These are phyloP conservation scores for Petromus typicus DNA, from an alignment of 2,113 vertebrate genomes.

Conservation along the genomic window DNA sequence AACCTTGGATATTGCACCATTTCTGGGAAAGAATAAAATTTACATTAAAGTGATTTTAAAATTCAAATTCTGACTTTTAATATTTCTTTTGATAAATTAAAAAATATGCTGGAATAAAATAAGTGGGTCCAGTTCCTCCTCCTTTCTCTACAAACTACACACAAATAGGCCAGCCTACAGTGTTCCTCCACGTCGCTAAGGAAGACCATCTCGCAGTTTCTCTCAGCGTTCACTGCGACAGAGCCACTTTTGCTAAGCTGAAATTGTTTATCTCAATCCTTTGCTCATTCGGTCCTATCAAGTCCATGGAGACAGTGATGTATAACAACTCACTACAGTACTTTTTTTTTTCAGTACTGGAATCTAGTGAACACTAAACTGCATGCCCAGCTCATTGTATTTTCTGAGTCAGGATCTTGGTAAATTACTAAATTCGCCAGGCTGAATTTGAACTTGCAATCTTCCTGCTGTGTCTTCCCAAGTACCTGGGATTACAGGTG, in stretches of 20 bases:
- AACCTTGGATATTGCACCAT: neutral
- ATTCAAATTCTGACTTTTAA: slow-evolving; percentile 50
- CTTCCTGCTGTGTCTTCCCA: neutral
- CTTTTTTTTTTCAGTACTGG: neutral
- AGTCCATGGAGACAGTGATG: neutral
- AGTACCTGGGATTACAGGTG: neutral
- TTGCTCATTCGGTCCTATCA: neutral
- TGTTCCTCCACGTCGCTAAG: neutral
- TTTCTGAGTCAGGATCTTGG: neutral
- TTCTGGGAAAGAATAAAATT: neutral
- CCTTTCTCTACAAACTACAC: neutral
- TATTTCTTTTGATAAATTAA: slow-evolving; percentile 1
- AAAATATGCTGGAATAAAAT: neutral
- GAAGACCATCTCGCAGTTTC: neutral
- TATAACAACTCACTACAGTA: neutral
- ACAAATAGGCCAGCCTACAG: neutral
- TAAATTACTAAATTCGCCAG: neutral
- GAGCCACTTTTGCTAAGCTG: neutral
- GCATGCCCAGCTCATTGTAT: neutral
- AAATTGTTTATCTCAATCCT: neutral
- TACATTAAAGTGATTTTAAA: neutral
- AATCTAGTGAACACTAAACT: neutral
- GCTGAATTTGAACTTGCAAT: neutral
- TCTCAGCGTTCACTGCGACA: neutral
- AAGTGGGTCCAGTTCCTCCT: neutral